Conservation (phyloP, 2,113 vertebrate species). For the Scytalopus superciliaris region DNA sequence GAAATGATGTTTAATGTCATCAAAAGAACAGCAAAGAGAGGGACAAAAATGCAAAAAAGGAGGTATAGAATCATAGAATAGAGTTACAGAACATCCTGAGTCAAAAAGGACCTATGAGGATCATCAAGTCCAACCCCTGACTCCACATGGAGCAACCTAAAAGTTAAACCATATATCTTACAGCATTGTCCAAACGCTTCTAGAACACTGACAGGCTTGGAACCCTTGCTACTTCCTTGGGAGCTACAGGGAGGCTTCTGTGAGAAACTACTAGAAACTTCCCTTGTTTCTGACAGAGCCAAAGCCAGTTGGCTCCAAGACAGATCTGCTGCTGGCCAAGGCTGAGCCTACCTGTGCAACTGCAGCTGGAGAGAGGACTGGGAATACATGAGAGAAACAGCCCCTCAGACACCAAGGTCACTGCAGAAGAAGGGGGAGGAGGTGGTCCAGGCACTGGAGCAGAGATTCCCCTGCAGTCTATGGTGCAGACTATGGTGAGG, state of each 20-base stretch:
- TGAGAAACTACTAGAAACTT: neutral
- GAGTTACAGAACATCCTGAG: neutral
- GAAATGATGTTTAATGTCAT: neutral
- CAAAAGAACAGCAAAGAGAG: slow-evolving; percentile 6
- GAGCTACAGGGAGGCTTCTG: neutral
- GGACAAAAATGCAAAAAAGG: neutral
- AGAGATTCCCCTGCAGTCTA: neutral
- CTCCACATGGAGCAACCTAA: neutral
- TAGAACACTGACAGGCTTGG: neutral
- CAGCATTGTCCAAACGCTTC: neutral
- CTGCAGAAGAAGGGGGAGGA: neutral
- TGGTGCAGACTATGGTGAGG: neutral
- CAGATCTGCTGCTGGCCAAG: neutral
- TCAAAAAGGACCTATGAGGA: neutral
- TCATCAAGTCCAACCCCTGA: neutral
- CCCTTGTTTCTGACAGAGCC: neutral
- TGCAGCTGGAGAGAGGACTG: neutral
- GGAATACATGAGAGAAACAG: neutral
- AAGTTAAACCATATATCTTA: neutral
- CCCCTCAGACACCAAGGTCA: neutral
- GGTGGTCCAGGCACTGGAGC: neutral
- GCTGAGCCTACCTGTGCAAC: neutral
- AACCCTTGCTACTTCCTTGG: neutral
- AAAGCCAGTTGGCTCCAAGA: neutral
- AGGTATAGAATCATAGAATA: neutral